These are phyloP conservation scores for Caprella mutica DNA, from an alignment of 2,888 invertebrate species.

Conservation along the genomic window DNA sequence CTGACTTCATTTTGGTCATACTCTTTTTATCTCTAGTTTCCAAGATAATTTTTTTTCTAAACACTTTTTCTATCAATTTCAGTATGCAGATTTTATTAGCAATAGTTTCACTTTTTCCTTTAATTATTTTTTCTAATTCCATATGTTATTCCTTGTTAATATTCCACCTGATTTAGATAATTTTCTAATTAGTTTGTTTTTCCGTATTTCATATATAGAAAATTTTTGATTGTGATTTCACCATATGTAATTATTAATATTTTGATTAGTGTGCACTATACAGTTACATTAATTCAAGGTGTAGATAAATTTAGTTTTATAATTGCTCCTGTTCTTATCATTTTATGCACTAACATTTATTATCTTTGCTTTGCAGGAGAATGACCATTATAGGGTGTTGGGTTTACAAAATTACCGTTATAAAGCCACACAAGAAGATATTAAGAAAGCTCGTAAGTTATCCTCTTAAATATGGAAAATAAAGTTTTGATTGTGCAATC, in stretches of 20 bases:
- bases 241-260: no score
- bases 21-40: not conserved
- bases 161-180: no score
- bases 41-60: not conserved
- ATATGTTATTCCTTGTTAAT: no score
- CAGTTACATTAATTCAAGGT: not conserved
- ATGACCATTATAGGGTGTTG: constrained; percentile 93
- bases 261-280: no score
- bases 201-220: no score
- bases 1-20: not conserved
- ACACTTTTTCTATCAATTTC: not conserved
- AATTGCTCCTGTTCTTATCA: not conserved
- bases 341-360: not conserved
- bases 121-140: no score
- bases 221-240: no score
- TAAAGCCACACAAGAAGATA: constrained; percentile 80
- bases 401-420: constrained; percentile 72
- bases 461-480: no score
- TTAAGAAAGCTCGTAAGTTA: constrained; percentile 81
- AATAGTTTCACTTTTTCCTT: no score
- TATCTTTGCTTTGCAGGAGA: constrained; percentile 48
- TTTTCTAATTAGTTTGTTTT: no score
- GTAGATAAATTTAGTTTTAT: not conserved
- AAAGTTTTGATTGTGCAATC: no score
- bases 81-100: not conserved